Evolutionary conservation across 1,140 invertebrate genomes (phyloP).

Genomic region (Panagrolaimus sp.): DNA sequence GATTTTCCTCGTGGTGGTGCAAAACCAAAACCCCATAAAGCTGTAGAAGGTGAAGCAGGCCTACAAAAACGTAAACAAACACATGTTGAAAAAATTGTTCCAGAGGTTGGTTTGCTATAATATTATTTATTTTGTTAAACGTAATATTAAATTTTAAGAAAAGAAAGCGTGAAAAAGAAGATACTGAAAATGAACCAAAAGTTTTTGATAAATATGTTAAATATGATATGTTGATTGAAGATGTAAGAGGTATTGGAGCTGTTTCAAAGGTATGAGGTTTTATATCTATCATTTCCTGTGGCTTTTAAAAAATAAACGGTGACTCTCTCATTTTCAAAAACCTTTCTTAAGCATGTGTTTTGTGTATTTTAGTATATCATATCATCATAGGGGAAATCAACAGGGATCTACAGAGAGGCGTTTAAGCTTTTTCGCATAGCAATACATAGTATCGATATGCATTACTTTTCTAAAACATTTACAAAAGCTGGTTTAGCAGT

Average conservation of each 20-base stretch:
- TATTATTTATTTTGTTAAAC: neutral
- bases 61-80: neutral
- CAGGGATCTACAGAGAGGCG: too few relatives aligned
- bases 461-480: too few relatives aligned
- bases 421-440: too few relatives aligned
- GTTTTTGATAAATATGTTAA: slow-evolving; percentile 39
- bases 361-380: too few relatives aligned
- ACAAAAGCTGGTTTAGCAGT: too few relatives aligned
- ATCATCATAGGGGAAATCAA: too few relatives aligned
- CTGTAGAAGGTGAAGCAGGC: neutral
- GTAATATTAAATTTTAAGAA: neutral
- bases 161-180: neutral
- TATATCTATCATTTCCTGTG: too few relatives aligned
- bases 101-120: neutral
- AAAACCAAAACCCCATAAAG: neutral
- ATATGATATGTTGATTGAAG: slow-evolving; percentile 35
- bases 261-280: slow-evolving; percentile 48
- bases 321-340: too few relatives aligned
- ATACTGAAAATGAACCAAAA: neutral
- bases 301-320: too few relatives aligned
- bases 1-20: neutral
- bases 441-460: too few relatives aligned
- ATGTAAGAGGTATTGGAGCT: slow-evolving; percentile 41
- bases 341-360: too few relatives aligned
- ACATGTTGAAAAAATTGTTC: neutral